Evolutionary conservation across 2,888 invertebrate species (phyloP).

Genomic region (Microplitis deprimator): DNA sequence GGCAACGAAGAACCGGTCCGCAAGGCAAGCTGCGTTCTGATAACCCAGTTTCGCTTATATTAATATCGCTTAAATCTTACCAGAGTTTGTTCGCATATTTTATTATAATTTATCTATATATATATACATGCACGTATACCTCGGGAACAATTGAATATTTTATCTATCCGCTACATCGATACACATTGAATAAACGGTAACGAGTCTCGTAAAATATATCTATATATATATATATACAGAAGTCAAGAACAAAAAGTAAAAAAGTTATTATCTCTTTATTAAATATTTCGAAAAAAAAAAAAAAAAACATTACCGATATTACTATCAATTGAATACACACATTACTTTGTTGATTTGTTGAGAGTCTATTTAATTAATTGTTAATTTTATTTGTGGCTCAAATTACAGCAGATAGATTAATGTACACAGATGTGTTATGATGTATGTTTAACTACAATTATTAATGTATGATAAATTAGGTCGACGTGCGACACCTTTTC

Average conservation of each 20-base stretch:
- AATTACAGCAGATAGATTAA: not conserved
- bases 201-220: not conserved
- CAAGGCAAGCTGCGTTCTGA: conserved; percentile 67
- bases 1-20: conserved; percentile 62
- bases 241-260: not conserved
- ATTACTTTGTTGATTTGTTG: not conserved
- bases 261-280: not conserved
- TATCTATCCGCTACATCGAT: not conserved
- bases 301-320: too few species aligned
- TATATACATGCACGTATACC: not conserved
- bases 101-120: not conserved
- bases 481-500: not conserved
- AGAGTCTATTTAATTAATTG: not conserved
- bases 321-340: not conserved
- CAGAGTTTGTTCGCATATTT: conserved; percentile 46
- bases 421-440: not conserved
- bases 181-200: not conserved
- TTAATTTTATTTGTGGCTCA: not conserved
- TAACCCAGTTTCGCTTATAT: conserved; percentile 64
- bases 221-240: too few species aligned
- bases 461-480: conserved; percentile 1
- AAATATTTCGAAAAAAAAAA: too few species aligned
- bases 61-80: conserved; percentile 61
- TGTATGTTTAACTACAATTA: not conserved
- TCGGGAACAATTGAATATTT: not conserved